These are phyloP conservation scores for Helogale parvula DNA, from an alignment of 2,113 vertebrate genomes.

Conservation along the genomic window DNA sequence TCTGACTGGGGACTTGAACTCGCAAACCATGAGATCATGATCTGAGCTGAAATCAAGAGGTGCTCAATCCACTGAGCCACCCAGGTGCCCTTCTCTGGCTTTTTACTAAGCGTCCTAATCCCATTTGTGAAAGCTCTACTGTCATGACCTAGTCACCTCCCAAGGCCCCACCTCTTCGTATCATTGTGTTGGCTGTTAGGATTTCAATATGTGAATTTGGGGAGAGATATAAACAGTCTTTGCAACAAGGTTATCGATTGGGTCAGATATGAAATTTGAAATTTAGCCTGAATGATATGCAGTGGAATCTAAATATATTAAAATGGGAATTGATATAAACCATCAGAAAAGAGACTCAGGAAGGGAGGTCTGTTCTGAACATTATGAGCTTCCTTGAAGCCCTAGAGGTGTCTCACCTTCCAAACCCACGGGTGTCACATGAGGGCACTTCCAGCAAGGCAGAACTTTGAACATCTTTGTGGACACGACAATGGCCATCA, in stretches of 20 bases:
- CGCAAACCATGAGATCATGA: too few relatives aligned
- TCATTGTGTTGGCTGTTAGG: not conserved
- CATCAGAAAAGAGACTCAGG: not conserved
- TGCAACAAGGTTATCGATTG: not conserved
- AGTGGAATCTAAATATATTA: not conserved
- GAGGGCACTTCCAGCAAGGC: not conserved
- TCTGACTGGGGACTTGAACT: too few relatives aligned
- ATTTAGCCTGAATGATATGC: not conserved
- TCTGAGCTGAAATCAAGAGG: too few relatives aligned
- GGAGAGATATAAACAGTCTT: not conserved
- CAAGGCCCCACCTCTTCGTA: not conserved
- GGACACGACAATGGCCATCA: fast-evolving
- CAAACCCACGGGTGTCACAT: not conserved
- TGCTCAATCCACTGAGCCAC: too few relatives aligned
- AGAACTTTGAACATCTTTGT: not conserved
- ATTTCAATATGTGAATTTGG: not conserved
- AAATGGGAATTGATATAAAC: not conserved
- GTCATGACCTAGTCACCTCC: not conserved
- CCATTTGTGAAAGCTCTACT: too few relatives aligned
- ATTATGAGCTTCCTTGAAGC: not conserved
- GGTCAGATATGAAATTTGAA: not conserved
- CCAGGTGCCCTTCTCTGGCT: not conserved
- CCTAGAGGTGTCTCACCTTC: not conserved
- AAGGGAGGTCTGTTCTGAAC: not conserved
- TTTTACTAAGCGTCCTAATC: not conserved